Evolutionary conservation across 2,888 invertebrate genomes (phyloP), one percentile per base, ranked within the genome.

Genomic region (Ommatoiulus sabulosus): DNA sequence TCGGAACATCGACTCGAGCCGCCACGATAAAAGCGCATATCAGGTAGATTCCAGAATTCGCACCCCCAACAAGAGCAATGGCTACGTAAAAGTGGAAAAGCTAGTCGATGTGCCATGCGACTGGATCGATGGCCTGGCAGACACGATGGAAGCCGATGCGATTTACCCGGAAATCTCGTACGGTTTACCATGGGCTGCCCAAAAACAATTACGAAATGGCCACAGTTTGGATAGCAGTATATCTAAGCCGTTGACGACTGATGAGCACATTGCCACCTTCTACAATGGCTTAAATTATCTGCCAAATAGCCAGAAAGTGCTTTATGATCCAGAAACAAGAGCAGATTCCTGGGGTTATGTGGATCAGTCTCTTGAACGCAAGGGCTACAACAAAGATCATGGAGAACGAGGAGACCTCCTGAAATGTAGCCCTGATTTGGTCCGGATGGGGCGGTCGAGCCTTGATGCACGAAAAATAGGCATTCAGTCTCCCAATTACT

Each of bases 311-410:
- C 85, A 85, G 44, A 6, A 44, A 17, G 44, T 44, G n/a, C 44
- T 44, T 8, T 44, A 44, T 10, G 85, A 85, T 15, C 43, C 52
- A 3, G 44, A 46, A 72, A 86, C 89, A 15, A 87, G 89, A 24
- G 86, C 86, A 10, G 89, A 80, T 44, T 72, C 72, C n/a, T 89
- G 89, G 89, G 87, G 87, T 17, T 89, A 89, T 46, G 86, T 89
- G 20, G 89, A 89, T 44, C 86, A 72, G 84, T 63, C 72, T 20
- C 84, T 87, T 24, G 87, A 87, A 46, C 87, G 48, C 17, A 87
- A 87, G 43, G 87, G 87, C 15, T 87, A 87, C 48, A 87, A 87
- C 87, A 87, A 87, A 52, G 87, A 87, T 46, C 43, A 87, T 24
- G 87, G 87, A 2, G 87, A 87, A 24, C n/a, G 87, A 5, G 87